Evolutionary conservation across 2,113 vertebrate species (phyloP).

Genomic region (Hystrix cristata): DNA sequence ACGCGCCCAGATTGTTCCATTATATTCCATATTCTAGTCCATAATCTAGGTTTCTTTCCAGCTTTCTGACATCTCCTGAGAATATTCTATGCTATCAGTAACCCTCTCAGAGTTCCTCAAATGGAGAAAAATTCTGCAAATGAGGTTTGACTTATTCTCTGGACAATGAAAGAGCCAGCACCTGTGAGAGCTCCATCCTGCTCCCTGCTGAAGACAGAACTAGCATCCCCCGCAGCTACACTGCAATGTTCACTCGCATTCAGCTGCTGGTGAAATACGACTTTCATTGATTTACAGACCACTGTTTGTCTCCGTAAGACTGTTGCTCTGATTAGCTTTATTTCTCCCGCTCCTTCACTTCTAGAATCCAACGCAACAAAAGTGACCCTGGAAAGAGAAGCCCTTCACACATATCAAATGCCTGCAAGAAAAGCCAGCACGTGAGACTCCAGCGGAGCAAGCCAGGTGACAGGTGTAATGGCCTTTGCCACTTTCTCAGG

Average conservation of each 20-base stretch:
- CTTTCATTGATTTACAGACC: not conserved
- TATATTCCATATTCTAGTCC: not conserved
- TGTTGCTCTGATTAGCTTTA: not conserved
- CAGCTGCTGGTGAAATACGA: not conserved
- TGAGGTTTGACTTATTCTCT: not conserved
- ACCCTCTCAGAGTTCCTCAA: not conserved
- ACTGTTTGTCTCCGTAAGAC: not conserved
- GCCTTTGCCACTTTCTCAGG: not conserved
- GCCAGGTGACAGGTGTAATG: not conserved
- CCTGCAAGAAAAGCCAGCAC: not conserved
- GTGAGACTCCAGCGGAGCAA: not conserved
- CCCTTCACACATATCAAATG: not conserved
- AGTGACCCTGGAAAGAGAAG: not conserved
- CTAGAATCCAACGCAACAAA: not conserved
- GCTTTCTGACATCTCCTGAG: slow-evolving; percentile 4
- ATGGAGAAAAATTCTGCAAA: not conserved
- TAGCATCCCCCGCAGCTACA: not conserved
- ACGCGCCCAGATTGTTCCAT: not conserved
- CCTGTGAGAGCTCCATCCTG: not conserved
- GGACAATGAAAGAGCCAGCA: not conserved
- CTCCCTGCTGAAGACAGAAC: not conserved
- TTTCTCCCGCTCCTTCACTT: not conserved
- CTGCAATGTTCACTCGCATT: not conserved
- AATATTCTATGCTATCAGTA: not conserved
- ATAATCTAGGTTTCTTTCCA: not conserved